Evolutionary conservation across 2,113 vertebrate species (phyloP).

Genomic region (Romanogobio albipinnatus): DNA sequence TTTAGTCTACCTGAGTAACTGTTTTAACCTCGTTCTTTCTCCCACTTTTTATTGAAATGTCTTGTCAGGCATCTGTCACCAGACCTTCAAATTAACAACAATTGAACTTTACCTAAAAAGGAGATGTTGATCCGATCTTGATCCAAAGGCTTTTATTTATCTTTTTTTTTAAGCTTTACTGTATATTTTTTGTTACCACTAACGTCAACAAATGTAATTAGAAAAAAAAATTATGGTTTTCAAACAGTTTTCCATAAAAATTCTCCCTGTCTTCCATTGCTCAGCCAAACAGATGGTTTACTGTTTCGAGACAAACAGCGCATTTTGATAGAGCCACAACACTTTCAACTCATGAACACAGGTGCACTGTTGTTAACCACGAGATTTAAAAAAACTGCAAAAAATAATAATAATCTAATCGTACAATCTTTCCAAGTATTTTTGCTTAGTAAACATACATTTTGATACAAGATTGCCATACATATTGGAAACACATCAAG

Average conservation of each 20-base stretch:
- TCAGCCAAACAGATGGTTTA: background rate
- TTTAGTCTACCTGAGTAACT: background rate
- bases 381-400: background rate
- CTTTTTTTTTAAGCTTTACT: background rate
- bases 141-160: background rate
- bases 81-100: background rate
- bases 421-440: background rate
- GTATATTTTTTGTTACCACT: background rate
- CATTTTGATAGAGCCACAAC: background rate
- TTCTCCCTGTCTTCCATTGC: background rate
- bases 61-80: background rate
- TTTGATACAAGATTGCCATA: slow-evolving; percentile 19
- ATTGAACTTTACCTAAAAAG: background rate
- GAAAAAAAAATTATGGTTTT: background rate
- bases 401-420: background rate
- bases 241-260: background rate
- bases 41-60: background rate
- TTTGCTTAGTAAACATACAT: background rate
- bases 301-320: no score
- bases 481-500: background rate
- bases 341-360: background rate
- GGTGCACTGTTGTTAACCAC: background rate
- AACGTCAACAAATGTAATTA: background rate
- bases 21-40: background rate
- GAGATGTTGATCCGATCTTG: background rate